phyloP scores from a whole-genome alignment of 2,797 vertebrate species.

The Catamblyrhynchus diadema region DNA sequence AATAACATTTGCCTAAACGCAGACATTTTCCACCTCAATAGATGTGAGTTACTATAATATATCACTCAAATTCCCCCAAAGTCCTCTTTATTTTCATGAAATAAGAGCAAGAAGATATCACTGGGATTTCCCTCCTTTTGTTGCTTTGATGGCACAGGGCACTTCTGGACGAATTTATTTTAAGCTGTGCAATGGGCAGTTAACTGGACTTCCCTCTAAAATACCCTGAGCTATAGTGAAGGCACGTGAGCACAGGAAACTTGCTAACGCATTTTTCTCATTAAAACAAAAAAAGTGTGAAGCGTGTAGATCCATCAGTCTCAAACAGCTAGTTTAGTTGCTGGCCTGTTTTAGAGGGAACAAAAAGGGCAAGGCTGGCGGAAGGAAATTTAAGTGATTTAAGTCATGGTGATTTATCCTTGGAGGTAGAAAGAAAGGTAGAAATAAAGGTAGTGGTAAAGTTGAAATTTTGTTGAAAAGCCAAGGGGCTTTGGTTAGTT shows the following conservation, averaged over 20 bases:
- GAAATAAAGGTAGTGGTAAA: not conserved
- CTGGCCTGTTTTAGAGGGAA: not conserved
- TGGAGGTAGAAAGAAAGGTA: not conserved
- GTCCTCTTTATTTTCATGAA: not conserved
- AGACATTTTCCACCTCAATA: not conserved
- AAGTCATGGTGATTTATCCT: not conserved
- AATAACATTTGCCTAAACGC: not conserved
- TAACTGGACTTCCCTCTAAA: not conserved
- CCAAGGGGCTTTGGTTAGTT: not conserved
- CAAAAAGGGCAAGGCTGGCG: not conserved
- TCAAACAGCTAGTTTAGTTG: not conserved
- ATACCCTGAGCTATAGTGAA: not conserved
- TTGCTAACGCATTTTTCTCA: not conserved
- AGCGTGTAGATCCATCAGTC: not conserved
- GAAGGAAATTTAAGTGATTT: not conserved
- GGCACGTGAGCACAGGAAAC: not conserved
- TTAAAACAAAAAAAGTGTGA: not conserved
- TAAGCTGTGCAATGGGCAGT: not conserved
- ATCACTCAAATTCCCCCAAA: fast-evolving
- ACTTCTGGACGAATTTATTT: not conserved
- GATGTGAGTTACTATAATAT: not conserved
- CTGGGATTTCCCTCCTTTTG: not conserved
- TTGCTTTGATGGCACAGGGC: not conserved
- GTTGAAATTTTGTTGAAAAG: not conserved
- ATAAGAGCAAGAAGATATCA: not conserved